Evolutionary conservation across 2,113 vertebrate genomes (phyloP), one percentile per base, ranked within the genome.

Genomic region (Mohoua ochrocephala): DNA sequence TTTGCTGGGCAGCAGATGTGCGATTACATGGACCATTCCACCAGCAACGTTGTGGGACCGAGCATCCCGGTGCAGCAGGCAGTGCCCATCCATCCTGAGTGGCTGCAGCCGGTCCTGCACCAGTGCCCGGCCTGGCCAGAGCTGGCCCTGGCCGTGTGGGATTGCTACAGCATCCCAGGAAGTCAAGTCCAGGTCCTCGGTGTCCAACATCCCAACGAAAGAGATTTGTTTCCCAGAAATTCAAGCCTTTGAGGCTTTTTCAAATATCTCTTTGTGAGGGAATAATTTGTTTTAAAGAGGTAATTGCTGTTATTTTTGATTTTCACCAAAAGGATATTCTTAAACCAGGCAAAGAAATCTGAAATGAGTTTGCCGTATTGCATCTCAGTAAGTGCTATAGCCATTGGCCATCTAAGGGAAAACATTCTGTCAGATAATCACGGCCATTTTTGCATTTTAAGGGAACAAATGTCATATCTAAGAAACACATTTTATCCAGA

Each of bases 381-480:
- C 95, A 89, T 90, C 2, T 11, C 70, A 91, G 91, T 95, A 93
- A 92, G 86, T 73, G 76, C 79, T 83, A 76, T 92, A 95, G 87
- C 87, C 85, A 89, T 91, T 93, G 87, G 87, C 87, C 84, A 90
- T 90, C 83, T 68, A 67, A 80, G 74, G 63, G 49, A 94, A 95
- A 95, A 61, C 80, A 86, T 93, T 90, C 89, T 94, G 93, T 95
- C 87, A 95, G 87, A 87, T 87, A 93, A 90, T 88, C 95, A 92
- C 28, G 82, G 61, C 80, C 80, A 85, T 91, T 96, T 96, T 95
- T 97, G 87, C 82, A 84, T 96, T 96, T 95, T 93, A 95, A 93
- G 92, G 84, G 95, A 95, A 96, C 85, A 94, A 95, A 94, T 97
- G 87, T 95, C 94, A 94, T 95, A 91, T 92, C 91, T 94, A 93